Base-by-base conservation (phyloP, 2,797 vertebrate genomes). In the Vireo griseus region DNA sequence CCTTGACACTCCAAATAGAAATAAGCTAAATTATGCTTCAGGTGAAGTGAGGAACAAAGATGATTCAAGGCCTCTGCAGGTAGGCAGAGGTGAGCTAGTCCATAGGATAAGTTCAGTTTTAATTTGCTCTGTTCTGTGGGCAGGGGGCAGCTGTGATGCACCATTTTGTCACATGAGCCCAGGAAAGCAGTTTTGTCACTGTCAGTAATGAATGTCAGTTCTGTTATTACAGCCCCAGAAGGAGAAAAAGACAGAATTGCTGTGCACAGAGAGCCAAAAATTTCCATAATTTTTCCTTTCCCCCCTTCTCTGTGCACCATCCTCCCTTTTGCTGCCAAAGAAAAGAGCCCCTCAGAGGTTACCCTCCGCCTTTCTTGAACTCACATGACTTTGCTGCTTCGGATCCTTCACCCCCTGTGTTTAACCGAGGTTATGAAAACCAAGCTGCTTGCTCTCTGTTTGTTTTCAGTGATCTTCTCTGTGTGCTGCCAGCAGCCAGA, bases 341-440 rank as follows among this genome's bases (percentile, higher is more conserved):
- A 97, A 96, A 95, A 96, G 96, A 95, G 72, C 77, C 61, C 93
- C 84, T 91, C 68, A 58, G 65, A 93, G 81, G 89, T 89, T 94
- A 94, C 57, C 68, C 88, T 94, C 89, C 0, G 18, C 88, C 91
- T 92, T 87, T 85, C 84, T 54, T 93, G 91, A 94, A 94, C 92
- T 95, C 4, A 10, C 88, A 80, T 77, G 90, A 87, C 94, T 91
- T 67, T 90, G 63, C 91, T 0, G 47, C 78, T 92, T 83, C 0
- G 44, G 81, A 91, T 85, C 91, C 95, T 80, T 95, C 84, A 91
- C 96, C 95, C 94, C 91, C 96, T 77, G 88, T 0, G 39, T 92
- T 91, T 96, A 96, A 96, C 95, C 61, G 68, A 95, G 94, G 95
- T 96, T 96, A 95, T 54, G 74, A 93, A 97, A 97, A 95, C 81